A percentile compares a stretch with the other conserved stretches of the same genome.
phyloP scores from a whole-genome alignment of 2,113 vertebrate species.

The Microcebus tavaratra region DNA sequence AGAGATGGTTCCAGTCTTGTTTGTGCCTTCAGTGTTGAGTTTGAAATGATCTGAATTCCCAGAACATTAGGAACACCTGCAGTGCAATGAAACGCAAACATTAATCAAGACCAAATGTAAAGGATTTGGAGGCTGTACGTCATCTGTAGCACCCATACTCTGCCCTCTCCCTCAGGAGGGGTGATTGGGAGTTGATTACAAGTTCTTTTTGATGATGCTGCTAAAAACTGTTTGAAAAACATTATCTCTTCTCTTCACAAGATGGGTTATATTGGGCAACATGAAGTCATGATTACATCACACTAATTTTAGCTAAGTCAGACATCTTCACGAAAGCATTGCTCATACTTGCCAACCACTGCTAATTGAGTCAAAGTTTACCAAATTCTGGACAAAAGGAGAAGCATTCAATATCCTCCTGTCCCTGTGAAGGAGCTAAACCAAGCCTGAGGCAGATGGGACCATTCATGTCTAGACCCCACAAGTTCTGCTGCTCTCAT shows the following conservation, averaged over 20 bases:
- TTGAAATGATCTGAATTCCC: constrained; percentile 37
- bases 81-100: not conserved
- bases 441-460: not conserved
- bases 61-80: constrained; percentile 68
- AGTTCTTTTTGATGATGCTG: constrained; percentile 63
- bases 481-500: not conserved
- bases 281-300: constrained; percentile 63
- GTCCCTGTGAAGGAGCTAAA: not conserved
- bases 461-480: not conserved
- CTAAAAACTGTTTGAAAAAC: constrained; percentile 54
- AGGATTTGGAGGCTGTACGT: not conserved
- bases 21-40: not conserved
- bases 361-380: constrained; percentile 39
- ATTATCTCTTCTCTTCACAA: constrained; percentile 22
- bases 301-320: constrained; percentile 77
- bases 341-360: constrained; percentile 26
- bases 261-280: constrained; percentile 55
- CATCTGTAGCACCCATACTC: constrained; percentile 3
- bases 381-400: not conserved
- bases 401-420: not conserved
- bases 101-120: constrained; percentile 58
- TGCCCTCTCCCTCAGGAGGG: not conserved
- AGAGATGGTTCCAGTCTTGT: not conserved
- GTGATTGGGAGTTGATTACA: constrained; percentile 63
- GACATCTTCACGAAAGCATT: constrained; percentile 4